Evolutionary conservation across 2,797 vertebrate species (phyloP).

Genomic region (Distichodus sexfasciatus): DNA sequence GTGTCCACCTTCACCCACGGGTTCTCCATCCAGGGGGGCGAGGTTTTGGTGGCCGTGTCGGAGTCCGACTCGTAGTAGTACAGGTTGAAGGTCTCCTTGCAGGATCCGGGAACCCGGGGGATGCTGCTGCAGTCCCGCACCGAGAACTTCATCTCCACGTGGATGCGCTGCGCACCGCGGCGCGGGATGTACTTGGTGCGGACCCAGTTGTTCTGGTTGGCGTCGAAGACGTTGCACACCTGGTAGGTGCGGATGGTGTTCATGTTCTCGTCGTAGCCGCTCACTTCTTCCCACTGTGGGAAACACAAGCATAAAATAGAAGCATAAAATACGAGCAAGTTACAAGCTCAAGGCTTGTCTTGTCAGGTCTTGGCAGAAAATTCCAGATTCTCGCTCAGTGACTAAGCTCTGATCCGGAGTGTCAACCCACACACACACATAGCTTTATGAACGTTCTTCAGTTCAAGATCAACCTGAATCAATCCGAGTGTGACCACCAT

Average conservation of each 20-base stretch:
- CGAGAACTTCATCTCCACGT: slow-evolving; percentile 99
- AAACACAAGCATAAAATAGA: background rate
- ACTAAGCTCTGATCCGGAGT: too few relatives aligned
- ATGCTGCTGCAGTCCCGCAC: slow-evolving; percentile 98
- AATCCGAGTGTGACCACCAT: too few relatives aligned
- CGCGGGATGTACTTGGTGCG: slow-evolving; percentile 94
- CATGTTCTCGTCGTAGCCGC: slow-evolving; percentile 98
- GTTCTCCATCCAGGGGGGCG: slow-evolving; percentile 97
- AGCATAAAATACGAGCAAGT: too few relatives aligned
- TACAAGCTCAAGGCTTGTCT: too few relatives aligned
- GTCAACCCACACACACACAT: too few relatives aligned
- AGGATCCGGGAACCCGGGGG: slow-evolving; percentile 93
- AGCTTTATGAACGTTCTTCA: too few relatives aligned
- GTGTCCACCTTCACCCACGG: slow-evolving; percentile 99
- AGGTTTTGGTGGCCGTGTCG: slow-evolving; percentile 86
- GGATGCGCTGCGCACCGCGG: slow-evolving; percentile 91
- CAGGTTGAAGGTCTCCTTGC: slow-evolving; percentile 98
- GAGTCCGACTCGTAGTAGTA: slow-evolving; percentile 93
- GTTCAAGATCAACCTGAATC: too few relatives aligned
- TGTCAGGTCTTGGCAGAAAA: too few relatives aligned
- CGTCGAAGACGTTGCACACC: slow-evolving; percentile 97
- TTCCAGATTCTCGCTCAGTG: too few relatives aligned
- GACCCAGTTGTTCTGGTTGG: slow-evolving; percentile 98
- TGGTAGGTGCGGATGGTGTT: slow-evolving; percentile 99
- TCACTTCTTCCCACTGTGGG: slow-evolving; percentile 97